Conservation (phyloP, 2,797 vertebrate genomes). For the Lepus townsendii region DNA sequence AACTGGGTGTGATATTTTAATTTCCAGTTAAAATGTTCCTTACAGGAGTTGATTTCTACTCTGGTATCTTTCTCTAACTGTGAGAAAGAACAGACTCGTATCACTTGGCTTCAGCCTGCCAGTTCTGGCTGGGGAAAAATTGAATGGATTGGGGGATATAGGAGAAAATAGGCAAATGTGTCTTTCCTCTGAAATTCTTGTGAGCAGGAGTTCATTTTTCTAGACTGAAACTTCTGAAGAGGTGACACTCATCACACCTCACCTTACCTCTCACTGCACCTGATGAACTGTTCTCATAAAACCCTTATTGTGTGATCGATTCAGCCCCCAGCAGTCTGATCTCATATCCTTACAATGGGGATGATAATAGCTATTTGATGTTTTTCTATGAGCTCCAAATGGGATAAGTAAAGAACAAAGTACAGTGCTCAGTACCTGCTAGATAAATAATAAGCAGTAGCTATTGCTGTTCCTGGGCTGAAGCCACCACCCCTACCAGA, state of each 20-base stretch:
- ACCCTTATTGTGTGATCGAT: not conserved
- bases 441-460: not conserved
- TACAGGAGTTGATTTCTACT: not conserved
- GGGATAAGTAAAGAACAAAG: not conserved
- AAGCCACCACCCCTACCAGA: accelerated
- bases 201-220: not conserved
- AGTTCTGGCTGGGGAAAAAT: not conserved
- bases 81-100: not conserved
- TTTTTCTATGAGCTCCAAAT: not conserved
- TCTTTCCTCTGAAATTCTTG: not conserved
- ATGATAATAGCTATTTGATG: not conserved
- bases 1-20: not conserved
- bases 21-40: conserved; percentile 33
- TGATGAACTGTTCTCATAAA: not conserved
- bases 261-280: not conserved
- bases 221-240: not conserved
- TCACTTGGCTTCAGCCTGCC: not conserved
- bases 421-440: not conserved
- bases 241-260: not conserved
- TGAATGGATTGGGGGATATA: not conserved
- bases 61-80: not conserved
- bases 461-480: not conserved
- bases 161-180: not conserved
- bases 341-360: not conserved
- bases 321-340: not conserved